Percentiles rank a stretch among this genome's conserved stretches.
phyloP scores from a whole-genome alignment of 2,888 invertebrate genomes.

The Linnaemya vulpina region DNA sequence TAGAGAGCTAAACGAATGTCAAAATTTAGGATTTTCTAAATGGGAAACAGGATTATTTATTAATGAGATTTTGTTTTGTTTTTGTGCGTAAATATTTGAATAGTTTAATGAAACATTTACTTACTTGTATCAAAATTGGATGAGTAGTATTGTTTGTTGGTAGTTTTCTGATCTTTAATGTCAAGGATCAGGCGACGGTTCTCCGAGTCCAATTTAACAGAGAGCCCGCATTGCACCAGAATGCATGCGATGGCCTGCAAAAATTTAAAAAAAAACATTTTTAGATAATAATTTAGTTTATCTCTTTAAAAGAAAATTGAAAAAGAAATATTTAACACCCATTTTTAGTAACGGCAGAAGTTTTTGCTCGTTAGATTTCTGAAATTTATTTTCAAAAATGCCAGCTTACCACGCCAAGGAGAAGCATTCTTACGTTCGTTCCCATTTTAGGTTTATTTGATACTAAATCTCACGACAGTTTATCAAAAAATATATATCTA shows the following conservation, averaged over 20 bases:
- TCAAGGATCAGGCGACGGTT: slow-evolving; percentile 88
- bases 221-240: slow-evolving; percentile 81
- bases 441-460: not conserved
- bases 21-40: slow-evolving; percentile 54
- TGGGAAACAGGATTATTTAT: slow-evolving; percentile 52
- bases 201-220: slow-evolving; percentile 80
- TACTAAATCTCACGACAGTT: not conserved
- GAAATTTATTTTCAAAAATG: not conserved
- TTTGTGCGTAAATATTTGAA: not conserved
- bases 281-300: not conserved
- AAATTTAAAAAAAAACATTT: not conserved
- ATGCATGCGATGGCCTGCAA: slow-evolving; percentile 83
- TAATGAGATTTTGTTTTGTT: slow-evolving; percentile 28
- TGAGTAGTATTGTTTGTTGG: slow-evolving; percentile 89
- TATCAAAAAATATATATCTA: not conserved
- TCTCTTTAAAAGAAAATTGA: too few species aligned
- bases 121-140: slow-evolving; percentile 90
- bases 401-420: not conserved
- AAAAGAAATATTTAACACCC: not conserved
- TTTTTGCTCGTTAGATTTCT: not conserved
- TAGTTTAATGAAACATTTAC: slow-evolving; percentile 77
- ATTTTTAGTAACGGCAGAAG: too few species aligned
- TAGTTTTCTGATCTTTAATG: slow-evolving; percentile 88
- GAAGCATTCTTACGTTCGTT: not conserved
- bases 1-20: slow-evolving; percentile 49